Conservation (phyloP, 2,113 vertebrate species). For the Bolborhynchus lineola region DNA sequence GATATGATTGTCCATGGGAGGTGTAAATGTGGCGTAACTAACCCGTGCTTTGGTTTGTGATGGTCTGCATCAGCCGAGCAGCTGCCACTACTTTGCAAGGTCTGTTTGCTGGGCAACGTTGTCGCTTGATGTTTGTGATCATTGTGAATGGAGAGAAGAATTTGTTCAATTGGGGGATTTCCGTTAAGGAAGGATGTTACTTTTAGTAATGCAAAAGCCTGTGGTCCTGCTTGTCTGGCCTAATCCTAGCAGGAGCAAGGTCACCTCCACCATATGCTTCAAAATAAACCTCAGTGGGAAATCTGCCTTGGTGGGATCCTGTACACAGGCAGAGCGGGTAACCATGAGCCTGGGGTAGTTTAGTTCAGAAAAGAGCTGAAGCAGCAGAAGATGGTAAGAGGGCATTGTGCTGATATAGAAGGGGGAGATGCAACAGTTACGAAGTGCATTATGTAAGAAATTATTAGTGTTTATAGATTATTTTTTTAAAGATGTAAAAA, state of each 20-base stretch:
- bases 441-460: background rate
- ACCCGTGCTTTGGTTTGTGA: background rate
- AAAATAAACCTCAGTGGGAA: background rate
- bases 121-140: background rate
- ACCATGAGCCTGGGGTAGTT: background rate
- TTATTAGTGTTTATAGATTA: background rate
- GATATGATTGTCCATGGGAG: background rate
- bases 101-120: background rate
- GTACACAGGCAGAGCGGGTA: background rate
- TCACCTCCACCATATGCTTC: background rate
- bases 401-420: background rate
- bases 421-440: background rate
- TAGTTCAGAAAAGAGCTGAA: background rate
- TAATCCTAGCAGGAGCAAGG: background rate
- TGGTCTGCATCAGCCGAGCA: background rate
- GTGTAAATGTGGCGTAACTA: background rate
- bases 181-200: background rate
- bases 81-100: background rate
- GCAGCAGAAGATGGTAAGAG: background rate
- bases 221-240: background rate
- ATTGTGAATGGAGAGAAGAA: background rate
- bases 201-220: background rate
- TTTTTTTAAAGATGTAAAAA: constrained; percentile 8
- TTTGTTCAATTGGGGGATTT: background rate
- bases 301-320: background rate